Percentiles rank a stretch among this genome's conserved stretches.
Conservation (phyloP, 1,140 invertebrate genomes). For the Drosophila bocqueti region DNA sequence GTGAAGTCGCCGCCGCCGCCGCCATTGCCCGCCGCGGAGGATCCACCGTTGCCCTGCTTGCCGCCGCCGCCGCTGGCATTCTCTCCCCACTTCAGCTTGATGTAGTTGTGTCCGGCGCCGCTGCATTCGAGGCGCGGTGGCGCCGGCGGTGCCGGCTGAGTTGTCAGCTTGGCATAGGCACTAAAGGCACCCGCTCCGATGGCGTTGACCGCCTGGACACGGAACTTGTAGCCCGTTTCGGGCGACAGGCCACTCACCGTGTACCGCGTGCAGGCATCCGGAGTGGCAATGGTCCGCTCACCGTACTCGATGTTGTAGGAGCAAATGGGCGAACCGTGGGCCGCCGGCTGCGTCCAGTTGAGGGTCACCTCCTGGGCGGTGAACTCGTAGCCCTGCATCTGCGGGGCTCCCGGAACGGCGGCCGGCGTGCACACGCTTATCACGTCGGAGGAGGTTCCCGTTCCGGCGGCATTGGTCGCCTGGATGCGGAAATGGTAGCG, state of each 20-base stretch:
- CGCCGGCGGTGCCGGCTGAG: conserved; percentile 90
- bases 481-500: conserved; percentile 92
- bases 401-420: conserved; percentile 90
- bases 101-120: conserved; percentile 90
- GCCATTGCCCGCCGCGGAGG: background rate
- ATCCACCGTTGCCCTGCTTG: conserved; percentile 85
- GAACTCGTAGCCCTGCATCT: conserved; percentile 87
- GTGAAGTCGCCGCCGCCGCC: conserved; percentile 86
- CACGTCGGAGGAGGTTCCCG: conserved; percentile 89
- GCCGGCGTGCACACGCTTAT: conserved; percentile 89
- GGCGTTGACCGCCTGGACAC: conserved; percentile 92
- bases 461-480: conserved; percentile 92
- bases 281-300: conserved; percentile 87
- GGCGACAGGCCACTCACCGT: conserved; percentile 86
- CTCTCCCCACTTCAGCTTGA: conserved; percentile 94
- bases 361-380: conserved; percentile 89
- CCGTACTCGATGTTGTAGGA: conserved; percentile 91
- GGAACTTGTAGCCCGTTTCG: conserved; percentile 89
- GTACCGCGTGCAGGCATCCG: conserved; percentile 86
- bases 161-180: conserved; percentile 89
- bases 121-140: conserved; percentile 91
- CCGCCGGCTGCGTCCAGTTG: conserved; percentile 90
- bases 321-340: conserved; percentile 90
- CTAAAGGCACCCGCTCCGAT: conserved; percentile 93
- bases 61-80: conserved; percentile 2